phyloP scores from a whole-genome alignment of 2,113 vertebrate genomes.

The Ptilorrhoa leucosticta region DNA sequence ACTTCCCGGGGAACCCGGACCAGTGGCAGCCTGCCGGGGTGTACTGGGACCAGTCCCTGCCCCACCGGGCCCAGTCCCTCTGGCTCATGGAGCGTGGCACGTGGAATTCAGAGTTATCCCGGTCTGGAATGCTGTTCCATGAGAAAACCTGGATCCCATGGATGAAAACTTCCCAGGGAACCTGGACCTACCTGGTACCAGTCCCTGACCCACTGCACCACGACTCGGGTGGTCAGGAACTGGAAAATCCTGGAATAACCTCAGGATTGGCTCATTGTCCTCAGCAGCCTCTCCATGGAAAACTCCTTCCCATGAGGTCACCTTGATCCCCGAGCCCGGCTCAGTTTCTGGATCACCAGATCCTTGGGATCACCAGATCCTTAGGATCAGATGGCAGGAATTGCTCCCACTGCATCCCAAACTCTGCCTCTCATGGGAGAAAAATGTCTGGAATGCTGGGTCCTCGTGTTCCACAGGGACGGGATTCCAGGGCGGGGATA shows the following conservation, averaged over 20 bases:
- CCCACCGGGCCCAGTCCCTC: neutral
- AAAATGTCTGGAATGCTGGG: neutral
- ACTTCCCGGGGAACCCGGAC: neutral
- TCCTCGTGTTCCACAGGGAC: neutral
- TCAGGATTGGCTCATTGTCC: neutral
- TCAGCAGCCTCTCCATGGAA: neutral
- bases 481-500: neutral
- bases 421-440: neutral
- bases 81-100: no score
- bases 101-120: neutral
- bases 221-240: fast-evolving
- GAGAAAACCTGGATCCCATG: neutral
- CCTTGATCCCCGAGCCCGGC: neutral
- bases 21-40: no score
- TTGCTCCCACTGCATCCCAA: neutral
- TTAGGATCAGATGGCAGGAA: neutral
- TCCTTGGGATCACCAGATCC: neutral
- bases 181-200: neutral
- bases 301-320: neutral
- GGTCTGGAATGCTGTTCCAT: neutral
- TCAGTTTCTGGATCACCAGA: neutral
- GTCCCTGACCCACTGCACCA: no score
- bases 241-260: neutral
- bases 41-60: neutral
- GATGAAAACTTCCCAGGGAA: neutral